Conservation (phyloP, 2,888 invertebrate genomes). For the Brachypalpus laphriformis region DNA sequence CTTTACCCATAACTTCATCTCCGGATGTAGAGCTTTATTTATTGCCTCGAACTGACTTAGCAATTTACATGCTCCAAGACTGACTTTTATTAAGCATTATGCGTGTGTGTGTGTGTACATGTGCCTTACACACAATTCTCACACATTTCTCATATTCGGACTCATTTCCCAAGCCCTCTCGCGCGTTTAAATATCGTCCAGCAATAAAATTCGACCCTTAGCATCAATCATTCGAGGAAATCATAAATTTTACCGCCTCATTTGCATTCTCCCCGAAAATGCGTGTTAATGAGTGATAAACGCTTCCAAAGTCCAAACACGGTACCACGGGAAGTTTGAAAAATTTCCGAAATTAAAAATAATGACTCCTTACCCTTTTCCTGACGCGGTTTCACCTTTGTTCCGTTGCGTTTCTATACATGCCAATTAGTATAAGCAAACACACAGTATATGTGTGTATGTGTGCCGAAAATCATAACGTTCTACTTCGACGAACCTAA, state of each 20-base stretch:
- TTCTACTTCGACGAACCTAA: conserved; percentile 67
- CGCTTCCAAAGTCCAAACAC: conserved; percentile 43
- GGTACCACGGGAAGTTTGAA: conserved; percentile 5
- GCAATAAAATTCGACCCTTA: conserved; percentile 30
- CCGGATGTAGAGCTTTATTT: conserved; percentile 29
- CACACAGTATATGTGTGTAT: conserved; percentile 3
- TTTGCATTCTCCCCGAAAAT: conserved; percentile 66
- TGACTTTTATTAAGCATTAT: conserved; percentile 29
- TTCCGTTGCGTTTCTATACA: conserved; percentile 29
- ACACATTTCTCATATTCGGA: conserved; percentile 39
- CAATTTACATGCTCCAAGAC: conserved; percentile 10
- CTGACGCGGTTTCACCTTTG: conserved; percentile 28
- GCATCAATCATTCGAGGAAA: conserved; percentile 60
- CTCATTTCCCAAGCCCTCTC: conserved; percentile 25
- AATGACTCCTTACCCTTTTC: conserved; percentile 58
- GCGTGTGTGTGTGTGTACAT: background rate
- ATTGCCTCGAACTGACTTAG: background rate
- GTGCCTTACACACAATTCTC: conserved; percentile 14
- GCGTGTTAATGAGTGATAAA: conserved; percentile 74
- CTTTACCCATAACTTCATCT: too few relatives aligned
- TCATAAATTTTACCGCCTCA: conserved; percentile 66
- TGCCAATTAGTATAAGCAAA: conserved; percentile 59
- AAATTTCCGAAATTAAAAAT: conserved; percentile 61
- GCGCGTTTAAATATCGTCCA: background rate
- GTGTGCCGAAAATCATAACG: conserved; percentile 65